Base-by-base conservation (phyloP, 2,888 invertebrate genomes). In the Phaonia tiefii region DNA sequence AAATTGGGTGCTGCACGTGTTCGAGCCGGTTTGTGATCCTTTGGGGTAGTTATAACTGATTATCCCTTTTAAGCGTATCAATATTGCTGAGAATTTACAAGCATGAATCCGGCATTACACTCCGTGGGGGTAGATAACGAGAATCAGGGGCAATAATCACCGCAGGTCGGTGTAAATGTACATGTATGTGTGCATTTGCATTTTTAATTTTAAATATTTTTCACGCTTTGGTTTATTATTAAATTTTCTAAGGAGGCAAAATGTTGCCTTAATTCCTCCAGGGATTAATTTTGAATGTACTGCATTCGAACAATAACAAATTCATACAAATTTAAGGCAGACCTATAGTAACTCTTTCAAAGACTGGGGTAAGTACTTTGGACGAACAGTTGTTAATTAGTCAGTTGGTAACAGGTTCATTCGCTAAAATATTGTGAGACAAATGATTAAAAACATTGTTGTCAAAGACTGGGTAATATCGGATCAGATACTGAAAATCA, bases 1-100 rank as follows among this genome's bases (percentile, higher is more conserved):
- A 76, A 76, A 71, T 70, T 66, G 66, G 37, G 25, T 39, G n/a
- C 25, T 75, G 80, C 80, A 81, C 77, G 80, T 81, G 80, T 67
- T 75, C 17, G 2, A 22, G 7, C 0, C 22, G 15, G 4, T 54
- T 44, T 11, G 17, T 11, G 42, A 13, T 67, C 42, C 15, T 69
- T 15, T 10, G 39, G 80, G 80, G 80, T 78, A 71, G 80, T 75
- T 78, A 65, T 51, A 15, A 39, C 8, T 70, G 49, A 63, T 71
- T 70, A 76, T 72, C 69, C 56, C 60, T 69, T 75, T 25, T 51
- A 67, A 54, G 42, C 56, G n/a, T 56, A 37, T 17, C 25, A 58
- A 73, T 13, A 63, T 11, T n/a, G 15, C 44, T 1, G 1, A 17
- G 15, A 37, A 39, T 37, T n/a, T 22, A 42, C 56, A 58, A 63